Conservation (phyloP, 2,797 vertebrate genomes). For the Arrhamphus sclerolepis region DNA sequence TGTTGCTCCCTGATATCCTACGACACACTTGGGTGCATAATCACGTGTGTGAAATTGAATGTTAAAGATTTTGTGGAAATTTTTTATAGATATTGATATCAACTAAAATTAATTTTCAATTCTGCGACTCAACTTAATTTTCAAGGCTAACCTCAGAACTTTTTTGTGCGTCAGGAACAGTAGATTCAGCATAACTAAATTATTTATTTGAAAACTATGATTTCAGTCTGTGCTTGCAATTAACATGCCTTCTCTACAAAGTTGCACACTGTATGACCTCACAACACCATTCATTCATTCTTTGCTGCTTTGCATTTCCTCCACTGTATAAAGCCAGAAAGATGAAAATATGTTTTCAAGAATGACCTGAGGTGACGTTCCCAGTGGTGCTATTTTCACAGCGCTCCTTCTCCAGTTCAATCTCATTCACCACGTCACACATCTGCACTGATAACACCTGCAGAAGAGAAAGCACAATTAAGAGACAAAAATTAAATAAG, state of each 20-base stretch:
- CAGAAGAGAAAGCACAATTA: constrained; percentile 28
- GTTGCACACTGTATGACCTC: constrained; percentile 6
- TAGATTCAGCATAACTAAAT: constrained; percentile 2
- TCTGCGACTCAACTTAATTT: background rate
- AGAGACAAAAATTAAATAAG: constrained; percentile 12
- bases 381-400: constrained; percentile 76
- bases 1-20: too few species aligned
- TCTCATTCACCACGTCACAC: constrained; percentile 81
- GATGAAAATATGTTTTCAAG: constrained; percentile 28
- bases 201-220: background rate
- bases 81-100: too few species aligned
- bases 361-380: constrained; percentile 82
- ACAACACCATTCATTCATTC: constrained; percentile 28
- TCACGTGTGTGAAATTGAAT: too few species aligned
- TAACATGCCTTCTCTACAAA: constrained; percentile 11
- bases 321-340: constrained; percentile 16
- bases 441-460: constrained; percentile 78
- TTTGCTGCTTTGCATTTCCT: constrained; percentile 30
- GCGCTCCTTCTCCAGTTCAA: constrained; percentile 76
- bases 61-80: too few species aligned
- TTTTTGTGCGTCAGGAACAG: background rate
- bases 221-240: constrained; percentile 2
- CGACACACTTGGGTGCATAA: too few species aligned
- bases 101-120: background rate
- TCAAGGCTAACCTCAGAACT: background rate